These are phyloP conservation scores for Flexamia atlantica DNA, from an alignment of 2,888 invertebrate genomes.

Conservation along the genomic window DNA sequence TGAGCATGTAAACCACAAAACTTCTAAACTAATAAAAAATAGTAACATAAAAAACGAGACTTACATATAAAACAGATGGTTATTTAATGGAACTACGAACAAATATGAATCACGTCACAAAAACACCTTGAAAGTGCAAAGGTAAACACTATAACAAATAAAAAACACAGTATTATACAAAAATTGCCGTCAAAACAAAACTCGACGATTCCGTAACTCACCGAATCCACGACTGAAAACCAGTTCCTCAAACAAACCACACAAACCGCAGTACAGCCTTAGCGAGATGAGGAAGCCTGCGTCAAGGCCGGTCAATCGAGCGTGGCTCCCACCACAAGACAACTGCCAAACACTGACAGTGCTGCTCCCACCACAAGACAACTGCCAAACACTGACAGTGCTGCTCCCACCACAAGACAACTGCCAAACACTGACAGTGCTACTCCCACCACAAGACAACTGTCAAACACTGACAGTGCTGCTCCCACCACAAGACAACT, in stretches of 20 bases:
- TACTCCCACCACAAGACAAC: neutral
- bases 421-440: neutral
- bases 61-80: too few relatives aligned
- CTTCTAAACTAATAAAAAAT: too few relatives aligned
- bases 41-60: too few relatives aligned
- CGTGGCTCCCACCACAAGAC: neutral
- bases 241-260: neutral
- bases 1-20: too few relatives aligned
- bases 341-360: neutral
- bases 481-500: too few relatives aligned
- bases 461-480: neutral
- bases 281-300: conserved; percentile 13
- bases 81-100: too few relatives aligned
- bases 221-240: neutral
- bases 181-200: too few relatives aligned
- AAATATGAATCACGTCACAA: too few relatives aligned
- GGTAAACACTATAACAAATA: too few relatives aligned
- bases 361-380: neutral
- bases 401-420: neutral
- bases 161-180: too few relatives aligned
- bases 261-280: conserved; percentile 10
- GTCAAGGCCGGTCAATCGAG: conserved; percentile 2
- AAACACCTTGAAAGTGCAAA: too few relatives aligned
- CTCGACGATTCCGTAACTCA: neutral
- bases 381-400: neutral